Evolutionary conservation across 1,140 invertebrate species (phyloP).

Genomic region (Sitophilus oryzae): DNA sequence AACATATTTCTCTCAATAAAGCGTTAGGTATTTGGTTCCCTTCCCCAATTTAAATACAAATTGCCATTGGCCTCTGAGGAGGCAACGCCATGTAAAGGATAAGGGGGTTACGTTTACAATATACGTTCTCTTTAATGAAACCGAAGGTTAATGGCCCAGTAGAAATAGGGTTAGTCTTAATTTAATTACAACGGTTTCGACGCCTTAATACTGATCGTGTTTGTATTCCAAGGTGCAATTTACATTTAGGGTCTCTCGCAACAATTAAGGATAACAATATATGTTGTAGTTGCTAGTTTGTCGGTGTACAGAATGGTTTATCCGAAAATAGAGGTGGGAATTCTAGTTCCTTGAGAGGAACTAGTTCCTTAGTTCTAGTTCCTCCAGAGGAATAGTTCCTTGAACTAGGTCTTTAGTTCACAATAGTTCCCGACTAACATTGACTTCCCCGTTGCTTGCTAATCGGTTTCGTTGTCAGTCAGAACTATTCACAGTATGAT

Average conservation of each 20-base stretch:
- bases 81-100: not conserved
- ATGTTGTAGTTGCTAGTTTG: no score
- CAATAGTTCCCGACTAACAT: no score
- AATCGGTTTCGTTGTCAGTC: no score
- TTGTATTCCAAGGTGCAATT: constrained; percentile 3
- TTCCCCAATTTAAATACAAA: constrained; percentile 11
- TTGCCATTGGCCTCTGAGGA: constrained; percentile 2
- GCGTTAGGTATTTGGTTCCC: not conserved
- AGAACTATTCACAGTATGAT: no score
- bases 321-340: no score
- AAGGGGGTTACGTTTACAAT: not conserved
- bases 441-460: no score
- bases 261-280: no score
- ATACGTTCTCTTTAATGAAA: not conserved
- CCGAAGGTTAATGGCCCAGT: not conserved
- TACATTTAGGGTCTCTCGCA: not conserved
- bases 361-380: no score
- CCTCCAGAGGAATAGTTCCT: no score
- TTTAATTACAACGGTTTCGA: not conserved
- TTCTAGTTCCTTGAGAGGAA: no score
- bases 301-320: no score
- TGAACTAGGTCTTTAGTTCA: no score
- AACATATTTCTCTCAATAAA: not conserved
- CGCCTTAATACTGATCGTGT: not conserved
- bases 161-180: constrained; percentile 1